Evolutionary conservation across 2,797 vertebrate genomes (phyloP), one percentile per base, ranked within the genome.

Genomic region (Heteromormyrus szaboi): DNA sequence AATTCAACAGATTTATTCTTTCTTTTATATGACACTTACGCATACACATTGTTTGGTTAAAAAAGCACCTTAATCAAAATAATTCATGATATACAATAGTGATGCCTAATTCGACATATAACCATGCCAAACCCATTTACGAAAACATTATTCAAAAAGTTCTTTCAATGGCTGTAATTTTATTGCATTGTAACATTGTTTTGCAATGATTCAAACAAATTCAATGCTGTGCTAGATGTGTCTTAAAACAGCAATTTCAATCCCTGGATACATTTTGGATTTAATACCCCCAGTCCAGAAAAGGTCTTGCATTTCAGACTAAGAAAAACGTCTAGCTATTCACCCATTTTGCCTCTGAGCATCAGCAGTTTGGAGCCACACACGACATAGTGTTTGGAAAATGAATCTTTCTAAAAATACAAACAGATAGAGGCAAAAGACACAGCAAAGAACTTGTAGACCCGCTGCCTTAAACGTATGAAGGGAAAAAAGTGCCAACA

Each of bases 31-130:
- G 48, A 85, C 29, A 54, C 17, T 79, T 41, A 79, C 4, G 7
- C 19, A 44, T 46, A 46, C 14, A 14, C 14, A 72, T 81, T n/a
- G 14, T 79, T 79, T 81, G 76, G 76, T 86, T 56, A 37, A 86
- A 86, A 86, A 86, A 19, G 85, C 8, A 59, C 53, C 53, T 41
- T 86, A 59, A 59, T 56, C 51, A 86, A 86, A 37, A 33, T 29
- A 85, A 85, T 56, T 86, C 33, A 56, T 19, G 14, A 86, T 59
- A 56, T 86, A 59, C 29, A 86, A 86, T 59, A 37, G 51, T 86
- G 29, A 86, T 54, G 29, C 85, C 85, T 44, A 85, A 53, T 85
- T 86, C 53, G 1, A 56, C 25, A 56, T n/a, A 33, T 59, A 53
- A 86, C 29, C 22, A 86, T 33, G 22, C 29, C 48, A 53, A 54